Evolutionary conservation across 2,797 vertebrate genomes (phyloP).

Genomic region (Eidolon dupreanum): DNA sequence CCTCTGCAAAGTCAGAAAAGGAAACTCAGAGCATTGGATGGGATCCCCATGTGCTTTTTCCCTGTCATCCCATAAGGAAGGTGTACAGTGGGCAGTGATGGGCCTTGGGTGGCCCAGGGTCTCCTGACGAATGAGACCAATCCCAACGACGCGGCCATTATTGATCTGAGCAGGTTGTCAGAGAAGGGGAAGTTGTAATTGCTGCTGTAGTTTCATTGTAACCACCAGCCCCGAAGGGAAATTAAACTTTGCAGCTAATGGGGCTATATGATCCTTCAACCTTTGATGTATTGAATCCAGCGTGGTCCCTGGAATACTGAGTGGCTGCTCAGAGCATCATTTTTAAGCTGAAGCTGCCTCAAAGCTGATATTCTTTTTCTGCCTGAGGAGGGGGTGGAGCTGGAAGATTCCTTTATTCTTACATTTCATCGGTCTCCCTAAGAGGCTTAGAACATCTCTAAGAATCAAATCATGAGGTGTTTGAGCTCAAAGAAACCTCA

Average conservation of each 20-base stretch:
- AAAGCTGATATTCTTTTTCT: background rate
- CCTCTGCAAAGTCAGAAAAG: background rate
- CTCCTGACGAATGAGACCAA: conserved; percentile 74
- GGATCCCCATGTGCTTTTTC: accelerated
- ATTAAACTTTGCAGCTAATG: conserved; percentile 89
- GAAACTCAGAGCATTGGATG: background rate
- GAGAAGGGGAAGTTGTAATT: conserved; percentile 87
- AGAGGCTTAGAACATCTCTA: background rate
- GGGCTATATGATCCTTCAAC: conserved; percentile 87
- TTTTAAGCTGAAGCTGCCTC: conserved; percentile 71
- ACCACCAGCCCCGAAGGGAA: conserved; percentile 87
- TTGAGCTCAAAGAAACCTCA: background rate
- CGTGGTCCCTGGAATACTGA: conserved; percentile 84
- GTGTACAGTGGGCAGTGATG: background rate
- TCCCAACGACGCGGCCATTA: conserved; percentile 77
- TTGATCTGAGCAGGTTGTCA: conserved; percentile 87
- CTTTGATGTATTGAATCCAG: conserved; percentile 86
- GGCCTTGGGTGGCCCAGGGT: conserved; percentile 56
- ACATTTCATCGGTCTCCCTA: background rate
- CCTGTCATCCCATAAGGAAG: accelerated
- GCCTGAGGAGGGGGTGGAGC: background rate
- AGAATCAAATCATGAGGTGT: background rate
- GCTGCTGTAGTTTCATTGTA: conserved; percentile 87
- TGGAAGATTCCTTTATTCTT: background rate
- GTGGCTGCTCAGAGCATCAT: conserved; percentile 78